phyloP scores from a whole-genome alignment of 2,797 vertebrate species.

The Sebastes melanostomus region DNA sequence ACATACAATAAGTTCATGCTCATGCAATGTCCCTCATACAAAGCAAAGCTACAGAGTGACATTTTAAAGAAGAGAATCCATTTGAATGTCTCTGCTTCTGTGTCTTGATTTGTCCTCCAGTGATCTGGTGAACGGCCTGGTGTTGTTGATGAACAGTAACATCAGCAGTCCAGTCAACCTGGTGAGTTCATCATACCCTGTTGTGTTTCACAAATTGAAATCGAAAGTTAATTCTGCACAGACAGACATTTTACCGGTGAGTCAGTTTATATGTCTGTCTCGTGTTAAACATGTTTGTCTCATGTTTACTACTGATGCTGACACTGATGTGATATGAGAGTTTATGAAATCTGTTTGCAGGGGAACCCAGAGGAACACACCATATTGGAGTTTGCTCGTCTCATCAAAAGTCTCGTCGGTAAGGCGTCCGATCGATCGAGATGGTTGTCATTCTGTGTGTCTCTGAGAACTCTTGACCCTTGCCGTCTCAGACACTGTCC shows the following conservation, averaged over 20 bases:
- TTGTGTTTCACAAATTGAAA: neutral
- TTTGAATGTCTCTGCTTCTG: neutral
- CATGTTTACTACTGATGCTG: neutral
- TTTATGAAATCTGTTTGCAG: constrained; percentile 74
- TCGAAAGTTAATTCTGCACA: neutral
- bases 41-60: neutral
- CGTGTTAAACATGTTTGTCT: neutral
- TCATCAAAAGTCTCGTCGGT: constrained; percentile 98
- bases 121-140: constrained; percentile 96
- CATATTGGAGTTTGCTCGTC: constrained; percentile 95
- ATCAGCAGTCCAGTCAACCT: constrained; percentile 98
- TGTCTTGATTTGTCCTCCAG: constrained; percentile 72
- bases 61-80: neutral
- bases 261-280: neutral
- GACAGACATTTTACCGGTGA: neutral
- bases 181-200: constrained; percentile 80
- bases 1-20: neutral
- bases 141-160: constrained; percentile 98
- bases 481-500: neutral
- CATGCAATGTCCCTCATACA: neutral
- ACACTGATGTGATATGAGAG: constrained; percentile 5
- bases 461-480: neutral
- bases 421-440: constrained; percentile 57
- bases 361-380: constrained; percentile 98
- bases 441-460: neutral